phyloP scores from a whole-genome alignment of 2,797 vertebrate species.

The Chelon labrosus region DNA sequence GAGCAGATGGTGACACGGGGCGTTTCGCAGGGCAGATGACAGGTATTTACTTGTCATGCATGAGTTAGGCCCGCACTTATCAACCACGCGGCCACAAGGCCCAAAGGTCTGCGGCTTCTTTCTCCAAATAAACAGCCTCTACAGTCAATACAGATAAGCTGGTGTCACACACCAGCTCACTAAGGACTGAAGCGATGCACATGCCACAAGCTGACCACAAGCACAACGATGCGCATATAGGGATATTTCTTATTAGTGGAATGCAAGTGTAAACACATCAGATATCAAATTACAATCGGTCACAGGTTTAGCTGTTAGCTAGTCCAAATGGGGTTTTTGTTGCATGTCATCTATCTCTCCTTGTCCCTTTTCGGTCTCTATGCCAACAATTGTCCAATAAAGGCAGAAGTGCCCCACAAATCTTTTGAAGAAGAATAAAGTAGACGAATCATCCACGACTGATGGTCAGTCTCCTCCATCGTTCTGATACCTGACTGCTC shows the following conservation, averaged over 20 bases:
- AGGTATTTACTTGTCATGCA: slow-evolving; percentile 37
- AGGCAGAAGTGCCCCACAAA: too few species aligned
- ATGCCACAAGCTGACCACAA: not conserved
- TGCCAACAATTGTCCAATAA: too few species aligned
- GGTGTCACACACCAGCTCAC: not conserved
- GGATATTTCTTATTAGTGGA: not conserved
- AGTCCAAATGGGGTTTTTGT: too few species aligned
- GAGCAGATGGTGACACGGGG: slow-evolving; percentile 42
- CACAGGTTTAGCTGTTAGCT: too few species aligned
- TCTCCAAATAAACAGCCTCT: slow-evolving; percentile 22
- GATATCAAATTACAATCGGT: too few species aligned
- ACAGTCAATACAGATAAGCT: slow-evolving; percentile 15
- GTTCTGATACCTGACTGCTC: slow-evolving; percentile 91
- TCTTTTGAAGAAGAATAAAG: too few species aligned
- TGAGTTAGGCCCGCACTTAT: slow-evolving; percentile 22
- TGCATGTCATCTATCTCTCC: too few species aligned
- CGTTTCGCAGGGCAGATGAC: slow-evolving; percentile 32
- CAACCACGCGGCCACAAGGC: not conserved
- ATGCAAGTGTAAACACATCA: too few species aligned
- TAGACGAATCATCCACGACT: too few species aligned
- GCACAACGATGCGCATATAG: not conserved
- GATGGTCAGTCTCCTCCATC: not conserved
- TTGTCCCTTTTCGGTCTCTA: too few species aligned
- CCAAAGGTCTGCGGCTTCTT: slow-evolving; percentile 35
- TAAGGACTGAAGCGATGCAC: not conserved